Evolutionary conservation across 2,113 vertebrate species (phyloP).

Genomic region (Orycteropus afer): DNA sequence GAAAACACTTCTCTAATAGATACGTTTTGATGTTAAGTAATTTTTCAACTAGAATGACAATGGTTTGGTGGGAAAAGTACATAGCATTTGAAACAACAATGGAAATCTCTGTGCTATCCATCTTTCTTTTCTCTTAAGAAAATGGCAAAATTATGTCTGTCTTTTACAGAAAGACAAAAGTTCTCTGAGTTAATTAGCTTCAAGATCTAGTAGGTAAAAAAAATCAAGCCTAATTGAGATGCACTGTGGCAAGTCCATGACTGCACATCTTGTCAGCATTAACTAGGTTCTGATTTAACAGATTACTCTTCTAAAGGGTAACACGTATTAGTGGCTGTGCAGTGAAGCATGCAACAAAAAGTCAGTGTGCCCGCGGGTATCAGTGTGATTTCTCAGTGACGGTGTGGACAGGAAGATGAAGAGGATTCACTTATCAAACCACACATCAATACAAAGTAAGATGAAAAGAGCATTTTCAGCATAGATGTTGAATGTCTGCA

Average conservation of each 20-base stretch:
- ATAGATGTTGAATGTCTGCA: background rate
- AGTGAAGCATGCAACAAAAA: conserved; percentile 23
- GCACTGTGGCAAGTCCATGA: conserved; percentile 7
- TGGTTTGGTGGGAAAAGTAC: conserved; percentile 11
- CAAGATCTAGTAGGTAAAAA: conserved; percentile 65
- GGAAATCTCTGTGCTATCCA: background rate
- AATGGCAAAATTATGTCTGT: conserved; percentile 65
- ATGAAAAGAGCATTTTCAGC: background rate
- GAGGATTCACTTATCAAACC: conserved; percentile 4
- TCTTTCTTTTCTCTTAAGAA: conserved; percentile 55
- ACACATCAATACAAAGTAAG: conserved; percentile 28
- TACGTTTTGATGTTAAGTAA: conserved; percentile 15
- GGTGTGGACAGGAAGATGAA: background rate
- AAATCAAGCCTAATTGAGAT: conserved; percentile 80
- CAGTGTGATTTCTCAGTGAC: conserved; percentile 6
- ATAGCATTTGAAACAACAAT: conserved; percentile 62
- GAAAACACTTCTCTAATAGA: conserved; percentile 47
- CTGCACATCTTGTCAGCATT: conserved; percentile 49
- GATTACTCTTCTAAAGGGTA: conserved; percentile 41
- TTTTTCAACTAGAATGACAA: conserved; percentile 41
- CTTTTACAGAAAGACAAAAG: conserved; percentile 75
- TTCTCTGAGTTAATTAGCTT: conserved; percentile 74
- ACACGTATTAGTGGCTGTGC: background rate
- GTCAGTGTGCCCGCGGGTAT: background rate
- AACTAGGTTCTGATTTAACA: conserved; percentile 62